Evolutionary conservation across 2,888 invertebrate species (phyloP).

Genomic region (Onchidella celtica): DNA sequence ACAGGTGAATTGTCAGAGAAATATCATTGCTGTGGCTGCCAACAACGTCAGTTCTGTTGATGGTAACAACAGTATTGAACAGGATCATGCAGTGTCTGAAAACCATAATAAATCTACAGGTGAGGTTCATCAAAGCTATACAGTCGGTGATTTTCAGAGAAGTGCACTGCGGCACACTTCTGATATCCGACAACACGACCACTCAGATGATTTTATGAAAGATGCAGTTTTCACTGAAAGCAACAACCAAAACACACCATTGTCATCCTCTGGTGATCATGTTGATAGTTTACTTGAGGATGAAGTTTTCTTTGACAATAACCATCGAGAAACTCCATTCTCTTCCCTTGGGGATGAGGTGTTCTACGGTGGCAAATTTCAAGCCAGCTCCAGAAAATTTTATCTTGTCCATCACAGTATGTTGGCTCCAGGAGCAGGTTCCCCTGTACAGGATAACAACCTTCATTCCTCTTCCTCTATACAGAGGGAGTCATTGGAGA

Average conservation of each 20-base stretch:
- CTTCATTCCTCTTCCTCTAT: not conserved
- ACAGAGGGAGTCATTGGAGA: conserved; percentile 42
- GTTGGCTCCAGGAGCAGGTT: not conserved
- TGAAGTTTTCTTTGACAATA: not conserved
- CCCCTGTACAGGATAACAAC: not conserved
- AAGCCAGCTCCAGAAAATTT: conserved; percentile 34
- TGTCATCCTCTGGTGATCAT: no score
- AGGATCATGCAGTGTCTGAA: no score
- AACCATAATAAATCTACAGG: not conserved
- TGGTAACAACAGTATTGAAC: no score
- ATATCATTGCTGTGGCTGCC: no score
- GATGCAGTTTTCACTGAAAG: not conserved
- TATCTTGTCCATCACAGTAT: conserved; percentile 37
- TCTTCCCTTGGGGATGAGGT: conserved; percentile 24
- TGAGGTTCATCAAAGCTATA: not conserved
- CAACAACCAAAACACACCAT: not conserved
- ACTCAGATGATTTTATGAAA: not conserved
- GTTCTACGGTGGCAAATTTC: conserved; percentile 21
- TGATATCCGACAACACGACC: not conserved
- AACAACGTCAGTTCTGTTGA: no score
- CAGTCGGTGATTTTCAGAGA: not conserved
- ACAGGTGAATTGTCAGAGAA: no score
- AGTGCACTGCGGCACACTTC: not conserved
- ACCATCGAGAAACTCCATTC: conserved; percentile 26
- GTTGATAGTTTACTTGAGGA: not conserved